Evolutionary conservation across 2,888 invertebrate genomes (phyloP).

Genomic region (Drosophila trichaetosa): DNA sequence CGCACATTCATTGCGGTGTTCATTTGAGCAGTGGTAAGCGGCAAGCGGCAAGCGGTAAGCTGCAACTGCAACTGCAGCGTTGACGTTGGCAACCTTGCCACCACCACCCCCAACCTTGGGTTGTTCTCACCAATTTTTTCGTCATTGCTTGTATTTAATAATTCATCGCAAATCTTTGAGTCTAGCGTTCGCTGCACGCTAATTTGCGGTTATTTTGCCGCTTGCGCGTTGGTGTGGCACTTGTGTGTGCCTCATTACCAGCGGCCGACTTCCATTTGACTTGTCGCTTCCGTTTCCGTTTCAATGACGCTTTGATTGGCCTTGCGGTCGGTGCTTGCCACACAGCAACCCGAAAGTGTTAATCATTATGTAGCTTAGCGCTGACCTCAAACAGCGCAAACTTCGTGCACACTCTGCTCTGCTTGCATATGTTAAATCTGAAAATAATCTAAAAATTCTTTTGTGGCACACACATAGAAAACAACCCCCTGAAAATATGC

Average conservation of each 20-base stretch:
- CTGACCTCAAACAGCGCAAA: conserved; percentile 10
- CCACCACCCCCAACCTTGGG: neutral
- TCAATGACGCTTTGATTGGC: conserved; percentile 79
- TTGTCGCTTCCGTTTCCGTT: conserved; percentile 80
- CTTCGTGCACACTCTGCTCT: neutral
- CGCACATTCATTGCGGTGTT: conserved; percentile 81
- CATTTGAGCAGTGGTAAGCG: conserved; percentile 74
- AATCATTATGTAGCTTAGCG: conserved; percentile 61
- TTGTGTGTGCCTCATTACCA: conserved; percentile 76
- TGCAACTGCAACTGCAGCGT: conserved; percentile 23
- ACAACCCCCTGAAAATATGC: too few species aligned
- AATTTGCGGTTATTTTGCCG: conserved; percentile 62
- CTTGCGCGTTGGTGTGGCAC: conserved; percentile 24
- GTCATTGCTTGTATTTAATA: conserved; percentile 60
- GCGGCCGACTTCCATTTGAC: conserved; percentile 73
- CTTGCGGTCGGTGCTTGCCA: conserved; percentile 58
- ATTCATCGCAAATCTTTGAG: conserved; percentile 60
- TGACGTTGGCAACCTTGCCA: conserved; percentile 53
- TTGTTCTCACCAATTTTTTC: conserved; percentile 11
- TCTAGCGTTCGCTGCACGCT: conserved; percentile 44
- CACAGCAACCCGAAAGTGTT: conserved; percentile 38
- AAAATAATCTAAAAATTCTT: too few species aligned
- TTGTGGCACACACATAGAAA: too few species aligned
- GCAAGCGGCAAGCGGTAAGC: conserved; percentile 15
- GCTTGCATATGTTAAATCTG: too few species aligned